A percentile compares a stretch with the other conserved stretches of the same genome.
These are phyloP conservation scores for Sebastes goodei DNA, from an alignment of 2,797 vertebrate genomes.

Conservation along the genomic window DNA sequence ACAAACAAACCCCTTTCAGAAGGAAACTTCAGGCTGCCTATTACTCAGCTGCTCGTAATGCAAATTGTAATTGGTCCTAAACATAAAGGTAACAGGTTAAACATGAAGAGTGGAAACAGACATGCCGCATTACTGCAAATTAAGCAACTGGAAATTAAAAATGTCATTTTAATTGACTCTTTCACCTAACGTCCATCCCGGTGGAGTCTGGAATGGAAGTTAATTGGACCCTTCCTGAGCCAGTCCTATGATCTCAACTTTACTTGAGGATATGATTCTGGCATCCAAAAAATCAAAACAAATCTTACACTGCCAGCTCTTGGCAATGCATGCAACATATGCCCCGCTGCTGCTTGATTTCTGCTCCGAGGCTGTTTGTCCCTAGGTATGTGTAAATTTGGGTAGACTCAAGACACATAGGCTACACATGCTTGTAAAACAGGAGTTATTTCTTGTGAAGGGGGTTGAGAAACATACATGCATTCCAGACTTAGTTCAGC, in stretches of 20 bases:
- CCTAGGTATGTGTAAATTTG: not conserved
- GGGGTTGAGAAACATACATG: not conserved
- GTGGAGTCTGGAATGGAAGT: slow-evolving; percentile 24
- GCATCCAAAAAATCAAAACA: slow-evolving; percentile 22
- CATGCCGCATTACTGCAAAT: slow-evolving; percentile 20
- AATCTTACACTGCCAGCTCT: slow-evolving; percentile 28
- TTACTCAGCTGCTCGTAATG: slow-evolving; percentile 9
- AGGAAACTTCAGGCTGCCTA: not conserved
- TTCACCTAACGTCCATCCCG: slow-evolving; percentile 38
- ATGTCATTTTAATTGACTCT: slow-evolving; percentile 48
- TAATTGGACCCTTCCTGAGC: slow-evolving; percentile 41
- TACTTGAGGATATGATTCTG: slow-evolving; percentile 28
- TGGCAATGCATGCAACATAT: slow-evolving; percentile 21
- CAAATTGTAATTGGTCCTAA: slow-evolving; percentile 11
- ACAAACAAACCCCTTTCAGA: not conserved
- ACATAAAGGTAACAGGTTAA: slow-evolving; percentile 12
- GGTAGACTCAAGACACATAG: not conserved
- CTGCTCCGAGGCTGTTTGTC: not conserved
- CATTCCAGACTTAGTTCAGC: not conserved
- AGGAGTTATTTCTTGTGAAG: not conserved
- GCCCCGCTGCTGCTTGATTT: slow-evolving; percentile 13
- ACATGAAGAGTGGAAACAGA: slow-evolving; percentile 2
- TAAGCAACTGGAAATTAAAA: slow-evolving; percentile 29
- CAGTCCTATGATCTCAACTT: slow-evolving; percentile 33
- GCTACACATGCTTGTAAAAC: not conserved